Evolutionary conservation across 2,797 vertebrate species (phyloP).

Genomic region (Megalops cyprinoides): DNA sequence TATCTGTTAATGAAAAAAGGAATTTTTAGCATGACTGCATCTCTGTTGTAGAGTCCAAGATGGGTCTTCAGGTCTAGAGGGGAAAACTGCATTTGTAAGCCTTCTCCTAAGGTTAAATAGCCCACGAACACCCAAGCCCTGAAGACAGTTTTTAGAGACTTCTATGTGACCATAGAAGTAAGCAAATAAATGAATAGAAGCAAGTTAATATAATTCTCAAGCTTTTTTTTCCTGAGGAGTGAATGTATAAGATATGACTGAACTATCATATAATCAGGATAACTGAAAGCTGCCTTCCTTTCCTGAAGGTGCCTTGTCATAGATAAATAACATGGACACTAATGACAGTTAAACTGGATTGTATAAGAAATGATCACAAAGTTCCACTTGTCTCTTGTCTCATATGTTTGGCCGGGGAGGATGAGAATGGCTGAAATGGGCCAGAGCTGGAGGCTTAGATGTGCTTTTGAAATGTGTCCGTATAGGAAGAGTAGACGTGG

Average conservation of each 20-base stretch:
- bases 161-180: constrained; percentile 32
- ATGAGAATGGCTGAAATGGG: background rate
- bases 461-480: no score
- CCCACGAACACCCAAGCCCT: constrained; percentile 31
- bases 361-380: no score
- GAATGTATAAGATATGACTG: constrained; percentile 31
- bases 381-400: background rate
- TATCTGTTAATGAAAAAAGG: no score
- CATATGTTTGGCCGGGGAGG: background rate
- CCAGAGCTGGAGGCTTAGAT: background rate
- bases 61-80: background rate
- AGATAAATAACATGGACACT: background rate
- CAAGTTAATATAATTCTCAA: no score
- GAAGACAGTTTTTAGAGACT: constrained; percentile 38
- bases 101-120: constrained; percentile 42
- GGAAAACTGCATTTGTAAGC: constrained; percentile 41
- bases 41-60: background rate
- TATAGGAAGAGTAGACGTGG: no score
- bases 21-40: no score
- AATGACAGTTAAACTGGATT: background rate
- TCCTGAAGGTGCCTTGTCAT: background rate
- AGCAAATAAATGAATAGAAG: constrained; percentile 11
- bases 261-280: background rate
- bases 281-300: background rate
- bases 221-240: background rate